Percentiles rank a stretch among this genome's conserved stretches.
Conservation (phyloP, 2,888 invertebrate genomes). For the Caenorhabditis imperialis region DNA sequence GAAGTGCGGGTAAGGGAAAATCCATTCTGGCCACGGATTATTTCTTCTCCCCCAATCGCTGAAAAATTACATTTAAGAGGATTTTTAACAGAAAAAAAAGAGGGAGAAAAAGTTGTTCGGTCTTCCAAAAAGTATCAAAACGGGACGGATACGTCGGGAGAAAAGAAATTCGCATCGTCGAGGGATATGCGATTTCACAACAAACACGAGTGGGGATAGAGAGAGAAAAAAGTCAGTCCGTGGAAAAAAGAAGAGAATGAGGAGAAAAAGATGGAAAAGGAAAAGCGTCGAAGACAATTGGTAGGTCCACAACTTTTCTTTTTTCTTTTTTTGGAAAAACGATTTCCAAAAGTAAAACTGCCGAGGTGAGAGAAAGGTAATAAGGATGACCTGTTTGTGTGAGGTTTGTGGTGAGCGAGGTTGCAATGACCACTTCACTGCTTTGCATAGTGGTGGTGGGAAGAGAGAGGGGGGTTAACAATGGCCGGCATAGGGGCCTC, state of each 20-base stretch:
- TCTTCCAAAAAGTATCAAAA: constrained; percentile 1
- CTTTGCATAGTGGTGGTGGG: constrained; percentile 36
- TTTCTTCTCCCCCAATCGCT: constrained; percentile 16
- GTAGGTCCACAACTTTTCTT: background rate
- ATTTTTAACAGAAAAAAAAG: background rate
- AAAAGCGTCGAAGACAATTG: background rate
- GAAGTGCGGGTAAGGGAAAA: constrained; percentile 51
- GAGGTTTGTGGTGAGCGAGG: constrained; percentile 8
- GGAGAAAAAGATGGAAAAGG: background rate
- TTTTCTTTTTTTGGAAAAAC: no score
- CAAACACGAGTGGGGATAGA: constrained; percentile 29
- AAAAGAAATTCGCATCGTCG: constrained; percentile 8
- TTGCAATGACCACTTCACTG: constrained; percentile 48
- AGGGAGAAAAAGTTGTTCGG: background rate
- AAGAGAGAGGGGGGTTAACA: constrained; percentile 48
- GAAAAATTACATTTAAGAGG: no score
- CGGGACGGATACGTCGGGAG: constrained; percentile 12
- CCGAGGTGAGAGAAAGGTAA: background rate
- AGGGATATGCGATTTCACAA: constrained; percentile 48
- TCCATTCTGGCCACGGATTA: constrained; percentile 38
- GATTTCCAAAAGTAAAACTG: background rate
- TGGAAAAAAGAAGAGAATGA: constrained; percentile 6
- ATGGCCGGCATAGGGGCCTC: constrained; percentile 34
- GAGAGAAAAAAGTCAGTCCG: background rate
- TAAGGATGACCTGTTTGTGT: constrained; percentile 5